phyloP scores from a whole-genome alignment of 2,113 vertebrate species.

The Microcebus jonahi region DNA sequence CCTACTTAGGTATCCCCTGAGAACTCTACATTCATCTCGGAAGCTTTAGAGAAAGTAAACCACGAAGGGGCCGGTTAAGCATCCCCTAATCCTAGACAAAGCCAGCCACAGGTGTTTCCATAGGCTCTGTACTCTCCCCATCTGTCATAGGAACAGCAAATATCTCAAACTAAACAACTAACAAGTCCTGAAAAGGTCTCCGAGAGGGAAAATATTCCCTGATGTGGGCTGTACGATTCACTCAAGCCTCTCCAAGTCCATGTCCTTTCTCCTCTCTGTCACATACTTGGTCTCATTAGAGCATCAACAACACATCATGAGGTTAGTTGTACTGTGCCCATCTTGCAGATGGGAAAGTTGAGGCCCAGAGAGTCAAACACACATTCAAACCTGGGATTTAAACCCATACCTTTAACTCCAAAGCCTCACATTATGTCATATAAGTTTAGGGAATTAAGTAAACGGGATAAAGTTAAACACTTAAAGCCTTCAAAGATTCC shows the following conservation, averaged over 20 bases:
- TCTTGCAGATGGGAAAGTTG: not conserved
- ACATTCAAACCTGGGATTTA: not conserved
- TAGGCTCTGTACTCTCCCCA: not conserved
- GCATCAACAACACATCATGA: not conserved
- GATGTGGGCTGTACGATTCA: fast-evolving
- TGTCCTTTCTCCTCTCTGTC: not conserved
- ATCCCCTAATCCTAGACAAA: not conserved
- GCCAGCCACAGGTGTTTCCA: not conserved
- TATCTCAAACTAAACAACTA: not conserved
- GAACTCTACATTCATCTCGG: not conserved
- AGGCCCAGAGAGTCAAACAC: not conserved
- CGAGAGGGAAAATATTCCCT: not conserved
- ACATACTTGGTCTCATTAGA: not conserved
- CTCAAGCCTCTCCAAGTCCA: not conserved
- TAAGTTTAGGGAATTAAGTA: not conserved
- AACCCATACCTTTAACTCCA: not conserved
- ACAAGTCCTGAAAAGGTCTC: not conserved
- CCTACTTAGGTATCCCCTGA: not conserved
- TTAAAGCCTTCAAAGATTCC: not conserved
- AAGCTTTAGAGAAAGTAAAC: not conserved
- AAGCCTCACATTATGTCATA: not conserved
- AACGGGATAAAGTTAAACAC: not conserved
- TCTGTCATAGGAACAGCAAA: not conserved
- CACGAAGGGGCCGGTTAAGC: not conserved
- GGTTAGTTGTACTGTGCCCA: not conserved